Evolutionary conservation across 1,140 invertebrate species (phyloP).

Genomic region (Ectropis grisescens): DNA sequence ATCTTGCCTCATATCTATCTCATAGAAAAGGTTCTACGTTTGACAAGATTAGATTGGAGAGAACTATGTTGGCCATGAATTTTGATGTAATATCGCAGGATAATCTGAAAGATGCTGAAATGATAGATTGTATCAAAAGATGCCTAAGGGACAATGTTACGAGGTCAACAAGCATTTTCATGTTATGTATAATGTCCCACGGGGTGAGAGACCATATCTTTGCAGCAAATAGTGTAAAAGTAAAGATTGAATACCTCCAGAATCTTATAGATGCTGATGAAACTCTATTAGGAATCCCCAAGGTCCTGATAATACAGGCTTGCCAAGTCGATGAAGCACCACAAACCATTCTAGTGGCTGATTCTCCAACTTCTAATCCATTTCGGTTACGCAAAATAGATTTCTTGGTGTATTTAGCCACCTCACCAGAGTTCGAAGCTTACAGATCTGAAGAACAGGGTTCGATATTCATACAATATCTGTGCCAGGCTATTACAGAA

Average conservation of each 20-base stretch:
- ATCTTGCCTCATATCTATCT: conserved; percentile 13
- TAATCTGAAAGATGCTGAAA: conserved; percentile 35
- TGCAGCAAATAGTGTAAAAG: conserved; percentile 52
- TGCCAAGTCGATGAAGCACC: conserved; percentile 39
- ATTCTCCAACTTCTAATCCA: conserved; percentile 20
- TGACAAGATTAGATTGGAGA: conserved; percentile 34
- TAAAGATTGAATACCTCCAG: conserved; percentile 50
- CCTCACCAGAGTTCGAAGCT: conserved; percentile 48
- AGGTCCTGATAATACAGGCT: conserved; percentile 55
- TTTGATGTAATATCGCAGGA: conserved; percentile 34
- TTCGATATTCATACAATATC: conserved; percentile 48
- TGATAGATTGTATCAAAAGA: conserved; percentile 36
- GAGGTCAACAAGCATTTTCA: conserved; percentile 46
- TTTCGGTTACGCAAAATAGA: conserved; percentile 39
- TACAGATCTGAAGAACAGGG: conserved; percentile 38
- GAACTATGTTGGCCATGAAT: conserved; percentile 38
- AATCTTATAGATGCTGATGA: conserved; percentile 43
- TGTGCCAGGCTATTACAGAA: conserved; percentile 31
- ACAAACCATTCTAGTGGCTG: conserved; percentile 23
- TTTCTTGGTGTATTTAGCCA: conserved; percentile 55
- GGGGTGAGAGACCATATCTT: conserved; percentile 48
- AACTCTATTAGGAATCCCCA: conserved; percentile 39
- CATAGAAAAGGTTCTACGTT: conserved; percentile 35
- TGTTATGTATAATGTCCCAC: conserved; percentile 57
- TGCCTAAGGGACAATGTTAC: conserved; percentile 27